Evolutionary conservation across 2,113 vertebrate genomes (phyloP), one percentile per base, ranked within the genome.

Genomic region (Lanius ludovicianus): DNA sequence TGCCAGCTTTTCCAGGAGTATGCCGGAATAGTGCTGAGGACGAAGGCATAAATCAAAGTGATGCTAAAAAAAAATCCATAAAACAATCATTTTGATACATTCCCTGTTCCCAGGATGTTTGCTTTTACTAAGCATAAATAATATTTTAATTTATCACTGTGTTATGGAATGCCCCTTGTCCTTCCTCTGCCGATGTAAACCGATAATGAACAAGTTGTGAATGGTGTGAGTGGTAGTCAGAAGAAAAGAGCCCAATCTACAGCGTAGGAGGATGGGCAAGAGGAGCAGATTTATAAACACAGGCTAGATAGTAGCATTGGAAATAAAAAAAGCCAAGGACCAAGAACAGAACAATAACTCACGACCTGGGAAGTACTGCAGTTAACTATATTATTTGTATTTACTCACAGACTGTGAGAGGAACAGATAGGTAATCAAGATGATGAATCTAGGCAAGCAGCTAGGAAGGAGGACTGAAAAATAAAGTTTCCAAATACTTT

Each of bases 181-280:
- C 25, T 74, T 71, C 35, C 27, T 90, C 27, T 55, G 37, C 16
- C 1, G 0, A 28, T 2, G 20, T 30, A 83, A 88, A 50, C 4
- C 1, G 1, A 37, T 2, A 23, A 63, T 11, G 6, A 22, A 8
- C 2, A 16, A 63, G 44, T 53, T 12, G 7, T 0, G 0, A 47
- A n/a, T 23, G 16, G 30, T 33, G n/a, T 1, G 2, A 92, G 33
- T 7, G 9, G 12, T 50, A 53, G 20, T 11, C 20, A 31, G 30
- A 76, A 35, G 17, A 46, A 42, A 56, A 81, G 30, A 82, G 49
- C 8, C 18, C 15, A 22, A 1, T 21, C 22, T 35, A 47, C 30
- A 30, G 23, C 0, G 0, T 1, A 52, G 52, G 52, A 82, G 33
- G 14, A 82, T 28, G 27, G 65, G 44, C 24, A 39, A 69, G 15